Percentiles rank a stretch among this genome's conserved stretches.
Conservation (phyloP, 2,113 vertebrate genomes). For the Lepus europaeus region DNA sequence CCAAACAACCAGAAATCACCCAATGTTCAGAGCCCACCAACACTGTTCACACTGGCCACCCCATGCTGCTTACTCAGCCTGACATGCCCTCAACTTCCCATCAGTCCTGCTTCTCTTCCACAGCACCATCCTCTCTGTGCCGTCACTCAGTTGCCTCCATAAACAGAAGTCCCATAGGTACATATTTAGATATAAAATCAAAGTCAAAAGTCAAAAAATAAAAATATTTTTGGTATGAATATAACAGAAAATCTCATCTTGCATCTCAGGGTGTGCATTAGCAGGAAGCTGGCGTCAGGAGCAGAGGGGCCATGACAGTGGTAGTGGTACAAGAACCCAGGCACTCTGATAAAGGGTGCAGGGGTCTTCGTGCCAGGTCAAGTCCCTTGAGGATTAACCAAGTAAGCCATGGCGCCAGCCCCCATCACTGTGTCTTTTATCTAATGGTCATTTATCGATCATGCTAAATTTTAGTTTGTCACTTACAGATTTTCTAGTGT, state of each 20-base stretch:
- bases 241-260: neutral
- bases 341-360: no score
- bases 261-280: no score
- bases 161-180: neutral
- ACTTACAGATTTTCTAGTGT: neutral
- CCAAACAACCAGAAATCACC: neutral
- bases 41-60: neutral
- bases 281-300: no score
- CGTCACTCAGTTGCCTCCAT: neutral
- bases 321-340: no score
- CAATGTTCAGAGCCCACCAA: neutral
- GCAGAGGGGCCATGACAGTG: no score
- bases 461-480: neutral
- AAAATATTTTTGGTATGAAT: no score
- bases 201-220: no score
- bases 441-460: neutral
- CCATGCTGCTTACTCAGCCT: neutral
- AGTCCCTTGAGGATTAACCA: no score
- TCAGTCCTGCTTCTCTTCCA: neutral
- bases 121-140: neutral
- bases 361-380: no score
- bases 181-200: no score
- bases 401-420: no score
- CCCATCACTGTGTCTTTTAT: no score
- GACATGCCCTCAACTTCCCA: neutral